Evolutionary conservation across 2,113 vertebrate species (phyloP).

Genomic region (Tympanuchus pallidicinctus): DNA sequence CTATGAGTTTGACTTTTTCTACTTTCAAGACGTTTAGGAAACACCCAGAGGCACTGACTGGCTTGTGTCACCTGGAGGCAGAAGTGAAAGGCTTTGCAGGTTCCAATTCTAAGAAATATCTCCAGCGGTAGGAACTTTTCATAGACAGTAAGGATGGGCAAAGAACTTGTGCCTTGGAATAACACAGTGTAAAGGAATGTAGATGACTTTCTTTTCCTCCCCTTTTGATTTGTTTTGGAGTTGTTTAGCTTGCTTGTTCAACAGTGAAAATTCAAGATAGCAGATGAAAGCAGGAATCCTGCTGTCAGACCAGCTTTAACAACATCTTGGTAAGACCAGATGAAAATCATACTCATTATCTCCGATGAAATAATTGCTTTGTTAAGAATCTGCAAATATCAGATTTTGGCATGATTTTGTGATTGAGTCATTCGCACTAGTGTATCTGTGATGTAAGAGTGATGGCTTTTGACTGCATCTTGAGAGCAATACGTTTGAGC

Average conservation of each 20-base stretch:
- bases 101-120: not conserved
- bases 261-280: not conserved
- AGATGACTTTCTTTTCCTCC: not conserved
- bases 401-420: conserved; percentile 32
- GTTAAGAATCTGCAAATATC: conserved; percentile 35
- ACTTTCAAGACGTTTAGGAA: not conserved
- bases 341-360: conserved; percentile 32
- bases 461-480: not conserved
- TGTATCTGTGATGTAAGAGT: not conserved
- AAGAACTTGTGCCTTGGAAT: not conserved
- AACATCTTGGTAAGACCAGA: conserved; percentile 9
- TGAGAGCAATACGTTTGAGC: not conserved
- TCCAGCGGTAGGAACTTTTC: not conserved
- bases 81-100: not conserved
- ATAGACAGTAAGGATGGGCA: not conserved
- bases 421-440: not conserved
- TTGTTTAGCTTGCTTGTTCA: conserved; percentile 8
- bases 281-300: conserved; percentile 23
- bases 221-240: not conserved
- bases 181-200: not conserved
- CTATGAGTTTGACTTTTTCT: not conserved
- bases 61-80: not conserved
- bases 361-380: conserved; percentile 60
- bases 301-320: conserved; percentile 16
- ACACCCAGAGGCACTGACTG: not conserved